phyloP scores from a whole-genome alignment of 2,113 vertebrate species.

The Australoheros scitulus region DNA sequence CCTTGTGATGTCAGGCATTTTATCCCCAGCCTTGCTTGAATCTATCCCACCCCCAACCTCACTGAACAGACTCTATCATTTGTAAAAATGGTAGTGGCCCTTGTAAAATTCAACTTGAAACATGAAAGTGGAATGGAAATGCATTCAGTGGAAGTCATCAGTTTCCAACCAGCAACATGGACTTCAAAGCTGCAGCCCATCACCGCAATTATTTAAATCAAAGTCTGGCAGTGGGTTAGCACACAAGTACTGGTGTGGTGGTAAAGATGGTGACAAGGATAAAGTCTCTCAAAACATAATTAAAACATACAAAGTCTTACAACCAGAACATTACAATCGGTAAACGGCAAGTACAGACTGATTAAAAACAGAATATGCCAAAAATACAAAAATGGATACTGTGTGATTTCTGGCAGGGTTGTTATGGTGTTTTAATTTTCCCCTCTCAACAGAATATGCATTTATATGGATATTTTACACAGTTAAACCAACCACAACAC shows the following conservation, averaged over 20 bases:
- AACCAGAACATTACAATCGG: not conserved
- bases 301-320: not conserved
- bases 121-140: constrained; percentile 73
- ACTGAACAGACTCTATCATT: constrained; percentile 36
- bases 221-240: not conserved
- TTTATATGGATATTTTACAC: not conserved
- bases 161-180: constrained; percentile 40
- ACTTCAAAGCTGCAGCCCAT: constrained; percentile 69
- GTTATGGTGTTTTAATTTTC: not conserved
- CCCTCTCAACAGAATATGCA: not conserved
- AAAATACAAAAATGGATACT: not conserved
- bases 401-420: not conserved
- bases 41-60: not conserved
- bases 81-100: constrained; percentile 31
- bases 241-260: constrained; percentile 24
- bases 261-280: constrained; percentile 8
- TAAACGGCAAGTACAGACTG: not conserved
- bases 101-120: constrained; percentile 55
- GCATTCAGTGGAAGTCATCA: constrained; percentile 62
- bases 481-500: not conserved
- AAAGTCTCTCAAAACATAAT: not conserved
- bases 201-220: constrained; percentile 53
- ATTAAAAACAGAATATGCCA: not conserved
- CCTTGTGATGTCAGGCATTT: constrained; percentile 47
- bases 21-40: constrained; percentile 27